Conservation (phyloP, 2,113 vertebrate genomes). For the Oriolus oriolus region DNA sequence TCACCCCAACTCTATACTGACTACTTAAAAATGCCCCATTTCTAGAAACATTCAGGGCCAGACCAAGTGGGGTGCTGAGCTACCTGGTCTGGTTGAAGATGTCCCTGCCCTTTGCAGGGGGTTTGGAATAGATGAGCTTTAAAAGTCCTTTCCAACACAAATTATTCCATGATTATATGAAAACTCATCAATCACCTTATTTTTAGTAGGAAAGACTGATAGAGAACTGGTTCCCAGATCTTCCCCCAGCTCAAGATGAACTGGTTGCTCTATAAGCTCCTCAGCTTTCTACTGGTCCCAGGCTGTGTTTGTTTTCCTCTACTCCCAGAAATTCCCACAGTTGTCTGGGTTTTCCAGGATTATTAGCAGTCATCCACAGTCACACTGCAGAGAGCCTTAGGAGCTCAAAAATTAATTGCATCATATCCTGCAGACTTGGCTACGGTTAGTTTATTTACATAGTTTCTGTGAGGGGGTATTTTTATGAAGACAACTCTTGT, state of each 20-base stretch:
- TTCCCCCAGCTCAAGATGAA: background rate
- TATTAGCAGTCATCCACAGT: background rate
- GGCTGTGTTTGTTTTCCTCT: background rate
- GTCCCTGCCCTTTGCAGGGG: background rate
- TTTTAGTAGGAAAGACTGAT: background rate
- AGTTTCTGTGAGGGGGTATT: background rate
- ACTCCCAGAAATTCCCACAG: background rate
- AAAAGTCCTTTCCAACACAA: background rate
- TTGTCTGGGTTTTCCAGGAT: background rate
- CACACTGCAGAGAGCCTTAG: background rate
- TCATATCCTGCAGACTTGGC: background rate
- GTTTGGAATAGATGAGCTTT: background rate
- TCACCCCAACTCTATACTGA: background rate
- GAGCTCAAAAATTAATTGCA: background rate
- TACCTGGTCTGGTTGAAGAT: background rate
- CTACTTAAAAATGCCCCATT: background rate
- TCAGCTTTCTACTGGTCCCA: background rate
- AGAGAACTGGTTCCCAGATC: background rate
- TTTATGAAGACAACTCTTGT: background rate
- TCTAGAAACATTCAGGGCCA: background rate
- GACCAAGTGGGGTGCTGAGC: background rate
- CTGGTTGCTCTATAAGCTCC: background rate
- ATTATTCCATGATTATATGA: background rate
- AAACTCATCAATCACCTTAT: background rate
- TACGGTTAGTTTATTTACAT: background rate